These are phyloP conservation scores for Acrossocheilus fasciatus DNA, from an alignment of 2,797 vertebrate species.

Conservation along the genomic window DNA sequence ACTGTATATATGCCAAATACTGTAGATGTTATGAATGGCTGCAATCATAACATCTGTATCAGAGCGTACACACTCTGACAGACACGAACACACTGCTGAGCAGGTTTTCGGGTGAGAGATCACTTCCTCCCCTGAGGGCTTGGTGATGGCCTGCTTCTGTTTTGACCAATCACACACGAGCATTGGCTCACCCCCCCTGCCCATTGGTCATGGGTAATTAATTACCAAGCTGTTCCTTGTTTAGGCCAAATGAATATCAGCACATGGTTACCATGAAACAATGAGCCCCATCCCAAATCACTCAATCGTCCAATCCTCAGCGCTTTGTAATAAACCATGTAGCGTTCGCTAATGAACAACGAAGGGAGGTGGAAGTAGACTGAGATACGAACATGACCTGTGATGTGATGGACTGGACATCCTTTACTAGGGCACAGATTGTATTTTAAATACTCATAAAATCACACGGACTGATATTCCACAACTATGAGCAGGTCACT, in stretches of 20 bases:
- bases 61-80: slow-evolving; percentile 31
- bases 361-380: slow-evolving; percentile 16
- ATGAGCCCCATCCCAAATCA: slow-evolving; percentile 34
- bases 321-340: slow-evolving; percentile 25
- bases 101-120: slow-evolving; percentile 57
- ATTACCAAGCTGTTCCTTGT: slow-evolving; percentile 70
- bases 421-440: neutral
- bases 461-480: neutral
- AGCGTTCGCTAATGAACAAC: slow-evolving; percentile 32
- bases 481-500: neutral
- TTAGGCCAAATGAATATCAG: slow-evolving; percentile 65
- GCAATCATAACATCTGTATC: slow-evolving; percentile 41
- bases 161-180: slow-evolving; percentile 52
- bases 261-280: slow-evolving; percentile 59
- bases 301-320: slow-evolving; percentile 27
- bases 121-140: slow-evolving; percentile 56
- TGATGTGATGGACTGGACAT: neutral
- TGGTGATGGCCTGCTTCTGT: slow-evolving; percentile 59
- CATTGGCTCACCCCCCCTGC: slow-evolving; percentile 46
- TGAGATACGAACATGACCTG: neutral
- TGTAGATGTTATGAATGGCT: slow-evolving; percentile 28
- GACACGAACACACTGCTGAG: slow-evolving; percentile 37
- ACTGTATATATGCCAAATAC: slow-evolving; percentile 8
- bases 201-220: slow-evolving; percentile 71
- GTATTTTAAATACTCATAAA: neutral